Base-by-base conservation (phyloP, 2,888 invertebrate species). In the Drosophila mulleri region DNA sequence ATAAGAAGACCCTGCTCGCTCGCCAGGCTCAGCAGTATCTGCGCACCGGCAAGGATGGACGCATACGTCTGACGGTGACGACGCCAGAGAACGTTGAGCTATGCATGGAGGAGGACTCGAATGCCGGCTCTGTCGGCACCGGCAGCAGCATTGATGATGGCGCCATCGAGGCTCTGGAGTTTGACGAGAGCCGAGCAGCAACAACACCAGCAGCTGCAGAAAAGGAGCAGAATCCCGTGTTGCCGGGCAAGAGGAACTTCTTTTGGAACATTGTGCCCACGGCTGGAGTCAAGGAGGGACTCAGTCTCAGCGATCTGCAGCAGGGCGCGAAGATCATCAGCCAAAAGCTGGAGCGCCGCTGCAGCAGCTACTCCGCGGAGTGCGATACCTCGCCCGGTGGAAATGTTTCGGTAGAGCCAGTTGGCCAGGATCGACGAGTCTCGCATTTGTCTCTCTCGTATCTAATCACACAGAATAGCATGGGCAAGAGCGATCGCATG, bases 401-500 rank as follows among this genome's bases (percentile, higher is more conserved):
- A 57, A 47, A 54, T 32, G 64, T 57, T 5, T 20, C 14, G n/a
- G 14, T 8, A 3, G 83, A 83, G n/a, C 68, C 76, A 0, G 63
- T 83, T 2, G 64, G 61, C 7, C 83, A 85, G 16, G 83, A 82
- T 45, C 64, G 90, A 16, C 80, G 85, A 0, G 78, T 82, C 54
- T 83, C 86, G 6, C 89, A 92, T 32, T 77, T 92, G 26, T 93
- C 92, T 26, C 81, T 93, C 2, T 93, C 93, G 0, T 91, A 92
- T 85, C 79, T 92, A 42, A 93, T 93, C 14, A 93, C 93, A 7
- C 91, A 92, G 60, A 93, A 93, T 56, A 92, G 92, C 77, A 91
- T 92, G 70, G 93, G 92, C 29, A 92, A 91, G 61, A 84, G 90
- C 65, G 92, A 91, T 70, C 91, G 92, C 44, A 89, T 93, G 84